phyloP scores from a whole-genome alignment of 2,888 invertebrate species.

The Brachynemurus nebulosus region DNA sequence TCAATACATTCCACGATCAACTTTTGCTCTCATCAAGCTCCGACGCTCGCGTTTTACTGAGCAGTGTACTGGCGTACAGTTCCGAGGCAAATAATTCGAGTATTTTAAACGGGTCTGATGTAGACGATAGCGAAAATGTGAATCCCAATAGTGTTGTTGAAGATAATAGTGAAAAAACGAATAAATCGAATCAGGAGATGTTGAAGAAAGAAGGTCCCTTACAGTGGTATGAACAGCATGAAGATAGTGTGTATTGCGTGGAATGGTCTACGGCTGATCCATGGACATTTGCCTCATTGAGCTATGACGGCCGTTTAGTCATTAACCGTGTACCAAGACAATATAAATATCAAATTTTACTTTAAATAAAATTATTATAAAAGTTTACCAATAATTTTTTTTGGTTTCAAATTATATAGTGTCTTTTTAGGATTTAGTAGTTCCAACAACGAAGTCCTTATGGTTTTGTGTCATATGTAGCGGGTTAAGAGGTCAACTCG shows the following conservation, averaged over 20 bases:
- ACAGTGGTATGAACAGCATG: conserved; percentile 89
- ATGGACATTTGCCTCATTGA: conserved; percentile 97
- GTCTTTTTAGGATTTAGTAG: no score
- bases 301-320: conserved; percentile 91
- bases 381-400: no score
- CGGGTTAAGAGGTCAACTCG: no score
- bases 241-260: conserved; percentile 93
- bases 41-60: conserved; percentile 82
- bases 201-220: conserved; percentile 60
- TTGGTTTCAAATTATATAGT: no score
- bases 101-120: conserved; percentile 35
- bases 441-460: no score
- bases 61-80: conserved; percentile 76
- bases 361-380: no score
- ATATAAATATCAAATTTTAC: conserved; percentile 84
- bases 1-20: conserved; percentile 96
- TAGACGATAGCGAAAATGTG: conserved; percentile 23
- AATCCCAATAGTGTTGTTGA: not conserved
- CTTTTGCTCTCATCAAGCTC: conserved; percentile 86
- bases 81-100: conserved; percentile 54
- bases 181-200: not conserved
- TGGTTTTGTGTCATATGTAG: no score
- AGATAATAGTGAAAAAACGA: not conserved
- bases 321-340: conserved; percentile 87
- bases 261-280: conserved; percentile 98